Percentiles rank a stretch among this genome's conserved stretches.
Evolutionary conservation across 2,888 invertebrate genomes (phyloP).

Genomic region (Heliconius charithonia): DNA sequence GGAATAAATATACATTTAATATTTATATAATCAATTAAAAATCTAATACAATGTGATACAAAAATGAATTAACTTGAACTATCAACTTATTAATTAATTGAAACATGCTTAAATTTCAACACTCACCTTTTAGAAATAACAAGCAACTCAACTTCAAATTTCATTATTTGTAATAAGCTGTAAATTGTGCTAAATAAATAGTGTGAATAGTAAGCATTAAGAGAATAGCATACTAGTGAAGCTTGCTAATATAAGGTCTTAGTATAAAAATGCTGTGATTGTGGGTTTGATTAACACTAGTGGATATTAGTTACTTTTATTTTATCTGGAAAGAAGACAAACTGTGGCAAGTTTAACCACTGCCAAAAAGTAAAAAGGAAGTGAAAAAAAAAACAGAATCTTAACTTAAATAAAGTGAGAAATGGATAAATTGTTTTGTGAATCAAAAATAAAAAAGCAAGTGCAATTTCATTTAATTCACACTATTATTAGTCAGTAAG

Average conservation of each 20-base stretch:
- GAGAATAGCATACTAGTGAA: neutral
- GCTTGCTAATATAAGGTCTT: neutral
- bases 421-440: neutral
- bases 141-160: neutral
- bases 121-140: neutral
- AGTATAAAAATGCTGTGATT: neutral
- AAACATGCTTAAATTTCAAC: neutral
- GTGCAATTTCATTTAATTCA: conserved; percentile 7
- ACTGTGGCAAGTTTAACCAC: neutral
- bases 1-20: too few relatives aligned
- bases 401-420: neutral
- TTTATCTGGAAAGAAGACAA: too few relatives aligned
- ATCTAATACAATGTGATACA: too few relatives aligned
- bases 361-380: neutral
- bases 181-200: neutral
- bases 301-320: neutral
- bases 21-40: too few relatives aligned
- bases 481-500: conserved; percentile 34
- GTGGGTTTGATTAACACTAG: neutral
- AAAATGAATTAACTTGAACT: neutral
- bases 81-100: neutral
- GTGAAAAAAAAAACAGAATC: neutral
- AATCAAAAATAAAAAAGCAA: neutral
- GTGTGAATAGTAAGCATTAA: conserved; percentile 6
- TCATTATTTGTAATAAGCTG: neutral